These are phyloP conservation scores for Cordilura impudica DNA, from an alignment of 2,888 invertebrate species.

Conservation along the genomic window DNA sequence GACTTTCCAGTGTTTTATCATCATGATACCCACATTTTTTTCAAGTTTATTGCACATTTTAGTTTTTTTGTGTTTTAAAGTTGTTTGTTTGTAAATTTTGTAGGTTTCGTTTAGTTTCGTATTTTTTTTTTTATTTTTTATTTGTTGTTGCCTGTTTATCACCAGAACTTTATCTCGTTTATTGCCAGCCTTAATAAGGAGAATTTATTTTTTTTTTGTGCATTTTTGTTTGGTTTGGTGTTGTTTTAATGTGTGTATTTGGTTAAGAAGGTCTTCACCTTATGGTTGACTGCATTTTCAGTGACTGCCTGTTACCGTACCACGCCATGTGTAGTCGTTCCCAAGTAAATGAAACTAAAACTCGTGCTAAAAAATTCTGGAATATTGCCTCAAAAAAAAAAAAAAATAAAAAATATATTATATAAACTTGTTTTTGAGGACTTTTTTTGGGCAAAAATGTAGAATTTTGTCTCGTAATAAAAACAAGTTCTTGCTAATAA, in stretches of 20 bases:
- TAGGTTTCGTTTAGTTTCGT: background rate
- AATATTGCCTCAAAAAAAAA: slow-evolving; percentile 39
- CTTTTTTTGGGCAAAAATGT: slow-evolving; percentile 11
- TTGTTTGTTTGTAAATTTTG: slow-evolving; percentile 4
- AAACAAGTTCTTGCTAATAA: slow-evolving; percentile 53
- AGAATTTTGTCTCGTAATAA: slow-evolving; percentile 13
- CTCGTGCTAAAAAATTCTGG: slow-evolving; percentile 60
- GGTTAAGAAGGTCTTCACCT: slow-evolving; percentile 59
- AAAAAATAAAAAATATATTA: background rate
- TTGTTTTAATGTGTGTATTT: slow-evolving; percentile 29
- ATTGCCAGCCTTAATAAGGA: slow-evolving; percentile 56
- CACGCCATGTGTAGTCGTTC: slow-evolving; percentile 50
- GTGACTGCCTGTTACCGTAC: slow-evolving; percentile 11
- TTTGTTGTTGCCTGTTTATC: slow-evolving; percentile 45
- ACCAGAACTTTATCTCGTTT: slow-evolving; percentile 57
- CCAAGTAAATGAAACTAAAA: slow-evolving; percentile 39
- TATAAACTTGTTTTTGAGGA: slow-evolving; percentile 31
- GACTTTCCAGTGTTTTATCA: slow-evolving; percentile 39
- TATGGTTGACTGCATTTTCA: slow-evolving; percentile 37
- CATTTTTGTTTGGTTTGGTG: slow-evolving; percentile 5
- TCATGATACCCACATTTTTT: slow-evolving; percentile 54
- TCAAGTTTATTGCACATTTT: slow-evolving; percentile 21
- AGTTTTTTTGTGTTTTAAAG: background rate
- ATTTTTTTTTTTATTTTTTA: slow-evolving; percentile 6
- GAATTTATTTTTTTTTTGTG: slow-evolving; percentile 16